Conservation (phyloP, 1,140 invertebrate genomes). For the Eriosoma lanigerum region DNA sequence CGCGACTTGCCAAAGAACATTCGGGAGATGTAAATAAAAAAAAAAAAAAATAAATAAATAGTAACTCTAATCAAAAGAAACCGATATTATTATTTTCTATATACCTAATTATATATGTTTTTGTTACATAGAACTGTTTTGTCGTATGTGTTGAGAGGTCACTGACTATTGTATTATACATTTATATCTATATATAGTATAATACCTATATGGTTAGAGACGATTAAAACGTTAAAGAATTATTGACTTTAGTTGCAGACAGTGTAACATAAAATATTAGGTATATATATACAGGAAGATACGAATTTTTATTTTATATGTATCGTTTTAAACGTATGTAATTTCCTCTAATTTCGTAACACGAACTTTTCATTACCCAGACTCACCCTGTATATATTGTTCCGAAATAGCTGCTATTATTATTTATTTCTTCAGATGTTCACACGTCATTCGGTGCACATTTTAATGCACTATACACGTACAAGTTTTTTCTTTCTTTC, state of each 20-base stretch:
- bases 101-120: not conserved
- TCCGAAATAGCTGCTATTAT: constrained; percentile 20
- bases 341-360: too few species aligned
- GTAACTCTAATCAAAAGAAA: not conserved
- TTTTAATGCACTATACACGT: constrained; percentile 30
- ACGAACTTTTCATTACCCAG: too few species aligned
- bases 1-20: constrained; percentile 13
- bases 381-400: too few species aligned
- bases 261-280: too few species aligned
- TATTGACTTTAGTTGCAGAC: not conserved
- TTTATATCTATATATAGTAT: too few species aligned
- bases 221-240: constrained; percentile 14
- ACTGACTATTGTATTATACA: not conserved
- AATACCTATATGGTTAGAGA: constrained; percentile 1
- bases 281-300: too few species aligned
- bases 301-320: too few species aligned
- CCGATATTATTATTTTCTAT: constrained; percentile 4
- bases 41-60: constrained; percentile 3
- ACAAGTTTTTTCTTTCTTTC: not conserved
- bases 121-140: not conserved
- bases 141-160: not conserved
- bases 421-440: constrained; percentile 27
- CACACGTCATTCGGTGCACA: constrained; percentile 43
- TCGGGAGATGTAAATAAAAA: not conserved
- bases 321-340: too few species aligned